phyloP scores from a whole-genome alignment of 2,113 vertebrate species.

The Marmota monax region DNA sequence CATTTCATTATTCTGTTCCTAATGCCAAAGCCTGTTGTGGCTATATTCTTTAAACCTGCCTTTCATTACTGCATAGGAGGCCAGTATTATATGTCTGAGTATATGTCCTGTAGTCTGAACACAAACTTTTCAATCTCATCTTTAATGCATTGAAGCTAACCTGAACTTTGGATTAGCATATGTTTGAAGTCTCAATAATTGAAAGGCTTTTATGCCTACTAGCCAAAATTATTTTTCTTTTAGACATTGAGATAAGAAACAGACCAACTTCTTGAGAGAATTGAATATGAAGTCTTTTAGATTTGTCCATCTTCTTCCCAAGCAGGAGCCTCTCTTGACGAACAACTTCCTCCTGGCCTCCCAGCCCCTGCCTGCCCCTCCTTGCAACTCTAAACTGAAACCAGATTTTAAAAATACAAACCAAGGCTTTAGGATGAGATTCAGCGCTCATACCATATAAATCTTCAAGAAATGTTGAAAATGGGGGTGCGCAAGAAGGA shows the following conservation, averaged over 20 bases:
- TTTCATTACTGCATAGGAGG: background rate
- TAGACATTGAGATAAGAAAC: constrained; percentile 16
- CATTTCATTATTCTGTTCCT: background rate
- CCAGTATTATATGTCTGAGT: background rate
- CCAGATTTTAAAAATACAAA: constrained; percentile 73
- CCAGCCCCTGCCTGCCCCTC: background rate
- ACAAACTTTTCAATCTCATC: background rate
- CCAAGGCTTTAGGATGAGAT: background rate
- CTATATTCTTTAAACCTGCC: background rate
- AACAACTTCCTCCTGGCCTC: background rate
- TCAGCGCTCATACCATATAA: constrained; percentile 63
- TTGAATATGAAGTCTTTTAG: background rate
- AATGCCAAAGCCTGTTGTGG: background rate
- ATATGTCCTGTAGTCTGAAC: background rate
- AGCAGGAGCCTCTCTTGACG: background rate
- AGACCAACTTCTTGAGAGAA: constrained; percentile 40
- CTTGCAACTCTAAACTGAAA: constrained; percentile 69
- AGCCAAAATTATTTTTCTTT: constrained; percentile 62
- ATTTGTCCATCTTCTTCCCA: background rate
- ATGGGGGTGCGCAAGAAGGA: constrained; percentile 66
- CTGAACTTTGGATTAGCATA: constrained; percentile 13
- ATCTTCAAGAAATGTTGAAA: constrained; percentile 69
- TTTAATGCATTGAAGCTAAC: background rate
- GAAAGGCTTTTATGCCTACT: background rate
- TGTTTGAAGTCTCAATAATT: constrained; percentile 57